Conservation (phyloP, 2,797 vertebrate genomes). For the Phaenicophaeus curvirostris region DNA sequence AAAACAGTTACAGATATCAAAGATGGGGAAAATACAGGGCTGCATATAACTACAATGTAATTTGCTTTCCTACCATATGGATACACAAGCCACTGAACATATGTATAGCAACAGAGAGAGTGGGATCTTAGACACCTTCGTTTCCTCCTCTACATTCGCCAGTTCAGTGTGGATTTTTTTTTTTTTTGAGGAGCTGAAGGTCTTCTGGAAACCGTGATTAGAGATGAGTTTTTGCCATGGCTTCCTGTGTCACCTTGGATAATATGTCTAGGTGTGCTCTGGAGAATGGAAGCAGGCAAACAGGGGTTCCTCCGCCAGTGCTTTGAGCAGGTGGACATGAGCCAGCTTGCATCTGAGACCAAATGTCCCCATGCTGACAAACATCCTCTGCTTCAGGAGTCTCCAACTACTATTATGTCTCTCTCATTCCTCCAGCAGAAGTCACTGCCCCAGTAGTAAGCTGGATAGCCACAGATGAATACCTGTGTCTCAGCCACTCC, state of each 20-base stretch:
- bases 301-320: background rate
- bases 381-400: background rate
- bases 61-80: background rate
- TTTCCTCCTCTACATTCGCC: background rate
- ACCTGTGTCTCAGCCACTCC: background rate
- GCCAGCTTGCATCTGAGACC: slow-evolving; percentile 27
- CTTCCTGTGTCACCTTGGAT: background rate
- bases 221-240: background rate
- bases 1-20: background rate
- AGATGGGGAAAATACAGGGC: background rate
- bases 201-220: background rate
- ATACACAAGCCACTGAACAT: background rate
- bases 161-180: background rate
- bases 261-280: background rate
- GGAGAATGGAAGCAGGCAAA: background rate
- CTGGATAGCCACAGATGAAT: background rate
- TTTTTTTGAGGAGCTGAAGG: background rate
- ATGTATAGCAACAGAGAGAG: background rate
- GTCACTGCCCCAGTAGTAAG: background rate
- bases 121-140: background rate
- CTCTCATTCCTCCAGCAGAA: background rate
- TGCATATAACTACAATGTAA: background rate
- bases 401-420: background rate
- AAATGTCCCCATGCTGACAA: background rate
- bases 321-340: background rate